Evolutionary conservation across 64 coral and sea anemone genomes (phyloP).

Genomic region (Stichodactyla mertensii): DNA sequence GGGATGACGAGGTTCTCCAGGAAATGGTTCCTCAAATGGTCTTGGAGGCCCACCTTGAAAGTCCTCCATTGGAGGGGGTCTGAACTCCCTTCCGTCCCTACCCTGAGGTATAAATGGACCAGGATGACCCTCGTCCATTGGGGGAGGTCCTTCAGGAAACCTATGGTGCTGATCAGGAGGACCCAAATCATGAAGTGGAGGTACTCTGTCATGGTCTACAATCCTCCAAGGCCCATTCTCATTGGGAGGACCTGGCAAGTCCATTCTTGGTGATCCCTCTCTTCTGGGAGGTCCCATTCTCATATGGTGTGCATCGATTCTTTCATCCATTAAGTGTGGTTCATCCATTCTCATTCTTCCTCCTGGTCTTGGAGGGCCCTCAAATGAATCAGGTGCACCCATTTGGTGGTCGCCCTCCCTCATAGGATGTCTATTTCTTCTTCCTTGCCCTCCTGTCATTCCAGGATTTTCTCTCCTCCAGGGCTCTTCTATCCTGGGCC

Average conservation of each 20-base stretch:
- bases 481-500: not conserved
- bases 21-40: slow-evolving; percentile 28
- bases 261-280: slow-evolving; percentile 29
- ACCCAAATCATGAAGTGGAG: slow-evolving; percentile 25
- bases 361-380: slow-evolving; percentile 39
- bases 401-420: not conserved
- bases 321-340: not conserved
- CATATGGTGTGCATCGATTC: slow-evolving; percentile 2
- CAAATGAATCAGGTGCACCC: not conserved
- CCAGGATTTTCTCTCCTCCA: slow-evolving; percentile 16
- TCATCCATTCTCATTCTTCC: not conserved
- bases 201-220: slow-evolving; percentile 17
- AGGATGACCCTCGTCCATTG: slow-evolving; percentile 24
- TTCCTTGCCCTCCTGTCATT: not conserved
- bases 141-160: not conserved
- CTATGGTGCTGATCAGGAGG: slow-evolving; percentile 13
- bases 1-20: not conserved
- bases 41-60: slow-evolving; percentile 12
- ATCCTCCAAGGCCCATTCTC: slow-evolving; percentile 35
- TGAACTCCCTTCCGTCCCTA: slow-evolving; percentile 33
- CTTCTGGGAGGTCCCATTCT: not conserved
- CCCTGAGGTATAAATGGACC: slow-evolving; percentile 19
- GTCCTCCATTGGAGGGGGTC: slow-evolving; percentile 25
- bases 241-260: slow-evolving; percentile 17
- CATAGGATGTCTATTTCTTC: not conserved